Conservation (phyloP, 2,797 vertebrate species). For the Varecia variegata region DNA sequence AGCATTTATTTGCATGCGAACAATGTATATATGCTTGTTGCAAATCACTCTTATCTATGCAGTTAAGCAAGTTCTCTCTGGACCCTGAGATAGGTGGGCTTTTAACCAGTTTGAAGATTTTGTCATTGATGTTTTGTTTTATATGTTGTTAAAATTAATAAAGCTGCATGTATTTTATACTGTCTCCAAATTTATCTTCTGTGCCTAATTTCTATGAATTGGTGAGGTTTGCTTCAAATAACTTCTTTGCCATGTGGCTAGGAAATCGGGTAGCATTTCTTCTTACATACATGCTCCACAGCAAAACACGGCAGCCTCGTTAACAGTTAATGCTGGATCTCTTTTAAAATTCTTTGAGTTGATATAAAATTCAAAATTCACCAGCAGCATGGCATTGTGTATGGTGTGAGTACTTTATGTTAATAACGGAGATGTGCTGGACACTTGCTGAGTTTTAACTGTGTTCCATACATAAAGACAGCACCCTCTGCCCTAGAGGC, state of each 20-base stretch:
- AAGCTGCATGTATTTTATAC: not conserved
- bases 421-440: not conserved
- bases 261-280: not conserved
- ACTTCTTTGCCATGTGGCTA: not conserved
- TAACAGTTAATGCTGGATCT: not conserved
- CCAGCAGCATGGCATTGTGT: accelerated
- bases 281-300: accelerated
- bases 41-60: not conserved
- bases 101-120: not conserved
- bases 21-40: not conserved
- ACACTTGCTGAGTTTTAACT: not conserved
- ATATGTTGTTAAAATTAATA: not conserved
- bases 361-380: not conserved
- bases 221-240: not conserved
- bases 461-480: not conserved
- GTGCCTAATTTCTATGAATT: not conserved
- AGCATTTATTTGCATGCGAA: not conserved
- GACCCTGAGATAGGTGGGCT: not conserved
- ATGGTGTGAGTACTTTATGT: not conserved
- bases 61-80: not conserved
- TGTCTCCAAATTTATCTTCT: not conserved
- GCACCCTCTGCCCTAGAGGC: not conserved
- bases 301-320: not conserved
- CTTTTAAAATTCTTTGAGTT: not conserved
- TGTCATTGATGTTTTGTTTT: not conserved